phyloP scores from a whole-genome alignment of 1,140 invertebrate species.

The Telenomus remus region DNA sequence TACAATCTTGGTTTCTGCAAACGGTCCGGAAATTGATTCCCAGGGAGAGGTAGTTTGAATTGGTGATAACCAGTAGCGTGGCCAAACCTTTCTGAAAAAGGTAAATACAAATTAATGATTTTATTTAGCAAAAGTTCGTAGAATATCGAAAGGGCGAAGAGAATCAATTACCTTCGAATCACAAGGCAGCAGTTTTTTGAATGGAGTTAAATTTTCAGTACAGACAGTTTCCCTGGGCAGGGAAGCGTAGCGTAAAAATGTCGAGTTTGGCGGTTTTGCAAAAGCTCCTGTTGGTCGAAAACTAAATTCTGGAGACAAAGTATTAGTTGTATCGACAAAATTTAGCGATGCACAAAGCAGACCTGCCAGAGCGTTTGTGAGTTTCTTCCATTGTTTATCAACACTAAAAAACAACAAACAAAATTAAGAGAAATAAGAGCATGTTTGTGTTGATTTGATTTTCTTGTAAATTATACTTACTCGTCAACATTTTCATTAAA shows the following conservation, averaged over 20 bases:
- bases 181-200: constrained; percentile 97
- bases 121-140: too few relatives aligned
- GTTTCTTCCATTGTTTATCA: constrained; percentile 88
- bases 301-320: constrained; percentile 87
- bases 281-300: constrained; percentile 86
- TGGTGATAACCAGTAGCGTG: constrained; percentile 93
- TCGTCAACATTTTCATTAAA: constrained; percentile 79
- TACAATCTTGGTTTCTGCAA: constrained; percentile 82
- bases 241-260: constrained; percentile 86
- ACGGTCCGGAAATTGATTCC: constrained; percentile 89
- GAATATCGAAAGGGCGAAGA: too few relatives aligned
- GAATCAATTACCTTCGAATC: constrained; percentile 80
- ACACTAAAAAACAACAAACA: constrained; percentile 73
- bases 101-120: too few relatives aligned
- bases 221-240: constrained; percentile 97
- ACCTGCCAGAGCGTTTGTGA: constrained; percentile 93
- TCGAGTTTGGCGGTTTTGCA: constrained; percentile 75
- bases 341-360: constrained; percentile 97
- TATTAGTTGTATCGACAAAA: constrained; percentile 93
- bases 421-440: constrained; percentile 2
- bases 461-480: constrained; percentile 58
- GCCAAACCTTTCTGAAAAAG: constrained; percentile 81
- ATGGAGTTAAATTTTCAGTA: constrained; percentile 98
- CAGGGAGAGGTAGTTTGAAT: constrained; percentile 94
- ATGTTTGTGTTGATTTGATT: too few relatives aligned